These are phyloP conservation scores for Pachyseris speciosa DNA, from an alignment of 64 coral and sea anemone genomes.

Conservation along the genomic window DNA sequence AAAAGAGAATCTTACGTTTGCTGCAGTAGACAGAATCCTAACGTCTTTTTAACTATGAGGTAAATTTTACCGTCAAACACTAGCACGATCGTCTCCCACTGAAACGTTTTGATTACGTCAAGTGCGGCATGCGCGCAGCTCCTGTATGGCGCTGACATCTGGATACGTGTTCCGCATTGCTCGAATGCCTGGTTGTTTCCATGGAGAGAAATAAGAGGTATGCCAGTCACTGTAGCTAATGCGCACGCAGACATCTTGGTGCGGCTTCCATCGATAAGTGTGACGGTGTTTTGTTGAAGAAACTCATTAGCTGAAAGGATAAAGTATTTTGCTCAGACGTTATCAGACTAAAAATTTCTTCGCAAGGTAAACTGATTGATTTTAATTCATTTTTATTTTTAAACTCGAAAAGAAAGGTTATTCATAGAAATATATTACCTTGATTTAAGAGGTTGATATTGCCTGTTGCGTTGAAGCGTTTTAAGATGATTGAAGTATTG, in stretches of 20 bases:
- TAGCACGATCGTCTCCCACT: slow-evolving; percentile 2
- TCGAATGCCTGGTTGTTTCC: background rate
- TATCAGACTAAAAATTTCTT: no score
- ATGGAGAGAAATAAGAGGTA: slow-evolving; percentile 8
- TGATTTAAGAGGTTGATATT: no score
- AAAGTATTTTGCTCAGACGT: no score
- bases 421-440: no score
- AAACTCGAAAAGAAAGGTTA: no score
- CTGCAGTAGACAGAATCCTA: no score
- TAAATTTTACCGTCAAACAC: slow-evolving; percentile 4
- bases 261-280: background rate
- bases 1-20: no score
- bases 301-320: background rate
- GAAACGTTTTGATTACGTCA: background rate
- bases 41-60: no score
- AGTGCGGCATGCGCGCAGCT: background rate
- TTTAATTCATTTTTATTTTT: no score
- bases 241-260: background rate
- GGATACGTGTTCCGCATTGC: background rate
- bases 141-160: background rate
- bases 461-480: no score
- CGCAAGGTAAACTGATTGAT: no score
- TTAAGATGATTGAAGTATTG: no score
- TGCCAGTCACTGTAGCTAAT: background rate
- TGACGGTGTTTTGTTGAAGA: background rate